Base-by-base conservation (phyloP, 2,888 invertebrate species). In the Vesta saturnalis region DNA sequence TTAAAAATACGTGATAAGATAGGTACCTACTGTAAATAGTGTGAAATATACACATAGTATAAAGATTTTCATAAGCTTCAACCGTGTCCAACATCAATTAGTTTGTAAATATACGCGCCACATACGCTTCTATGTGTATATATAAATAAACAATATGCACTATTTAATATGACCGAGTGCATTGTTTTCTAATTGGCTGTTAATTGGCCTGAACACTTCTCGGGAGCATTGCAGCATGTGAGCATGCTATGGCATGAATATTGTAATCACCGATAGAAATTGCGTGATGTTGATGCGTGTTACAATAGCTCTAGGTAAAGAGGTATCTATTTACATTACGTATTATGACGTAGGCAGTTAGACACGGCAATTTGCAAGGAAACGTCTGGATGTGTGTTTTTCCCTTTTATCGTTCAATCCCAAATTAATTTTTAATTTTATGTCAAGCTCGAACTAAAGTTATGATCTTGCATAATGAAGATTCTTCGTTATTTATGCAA, bases 291-390 rank as follows among this genome's bases (percentile, higher is more conserved):
- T 73, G 73, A 74, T 77, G 77, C 74, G 74, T 75, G 75, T 52
- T 55, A 73, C 73, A 74, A 75, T 75, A 74, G 74, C 73, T 73
- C 71, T 74, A 72, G 72, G 71, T 75, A 78, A 77, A 77, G 71
- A 76, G 74, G 74, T 75, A 74, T 76, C 76, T 78, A 73, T 77
- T 76, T 74, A 72, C 74, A 73, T 76, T 75, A 77, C 76, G 76
- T 76, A 76, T 68, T 73, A 73, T 77, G 75, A 75, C 72, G 74
- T 72, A 73, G 68, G 58, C 66, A 61, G 62, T 72, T 69, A 73
- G 67, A 73, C 73, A 76, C 69, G 74, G 70, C 70, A 73, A 72
- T 76, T 76, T 72, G 72, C 72, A 69, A 63, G 55, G 69, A 65
- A 72, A 70, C n/a, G 72, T 72, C 74, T 76, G 74, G 74, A 67